These are phyloP conservation scores for Thalpophila matura DNA, from an alignment of 2,888 invertebrate species.

Conservation along the genomic window DNA sequence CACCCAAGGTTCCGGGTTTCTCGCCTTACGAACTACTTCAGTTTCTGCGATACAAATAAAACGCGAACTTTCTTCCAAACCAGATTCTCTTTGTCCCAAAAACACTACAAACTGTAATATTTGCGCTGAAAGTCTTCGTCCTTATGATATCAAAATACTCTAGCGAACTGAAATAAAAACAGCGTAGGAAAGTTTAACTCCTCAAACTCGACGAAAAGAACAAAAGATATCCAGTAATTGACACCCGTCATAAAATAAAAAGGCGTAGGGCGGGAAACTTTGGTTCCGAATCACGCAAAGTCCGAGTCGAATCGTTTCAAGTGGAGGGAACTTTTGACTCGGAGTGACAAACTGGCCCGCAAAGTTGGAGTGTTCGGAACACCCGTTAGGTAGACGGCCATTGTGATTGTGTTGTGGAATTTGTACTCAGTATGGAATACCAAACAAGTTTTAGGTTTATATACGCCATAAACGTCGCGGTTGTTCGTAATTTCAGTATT, in stretches of 20 bases:
- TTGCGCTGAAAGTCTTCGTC: conserved; percentile 37
- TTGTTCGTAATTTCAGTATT: conserved; percentile 24
- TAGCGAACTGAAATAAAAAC: conserved; percentile 60
- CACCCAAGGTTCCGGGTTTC: conserved; percentile 32
- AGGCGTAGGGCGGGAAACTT: conserved; percentile 66
- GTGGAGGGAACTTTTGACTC: conserved; percentile 72
- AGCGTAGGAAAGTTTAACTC: conserved; percentile 61
- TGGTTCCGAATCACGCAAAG: conserved; percentile 66
- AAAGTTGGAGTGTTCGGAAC: conserved; percentile 67
- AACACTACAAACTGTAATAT: conserved; percentile 49
- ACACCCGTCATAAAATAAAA: conserved; percentile 76
- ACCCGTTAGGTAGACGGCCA: conserved; percentile 60
- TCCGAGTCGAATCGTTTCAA: conserved; percentile 66
- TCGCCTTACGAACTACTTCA: conserved; percentile 32
- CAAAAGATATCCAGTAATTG: conserved; percentile 74
- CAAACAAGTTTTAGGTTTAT: conserved; percentile 38
- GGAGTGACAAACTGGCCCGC: conserved; percentile 74
- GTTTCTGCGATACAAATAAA: conserved; percentile 43
- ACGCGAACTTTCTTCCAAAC: conserved; percentile 38
- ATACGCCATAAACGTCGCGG: conserved; percentile 37
- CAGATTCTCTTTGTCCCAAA: conserved; percentile 50
- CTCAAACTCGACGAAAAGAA: conserved; percentile 65
- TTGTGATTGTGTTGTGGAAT: conserved; percentile 56
- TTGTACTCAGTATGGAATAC: conserved; percentile 43
- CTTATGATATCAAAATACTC: conserved; percentile 61